A percentile compares a stretch with the other conserved stretches of the same genome.
phyloP scores from a whole-genome alignment of 2,797 vertebrate species.

The Babyrousa celebensis region DNA sequence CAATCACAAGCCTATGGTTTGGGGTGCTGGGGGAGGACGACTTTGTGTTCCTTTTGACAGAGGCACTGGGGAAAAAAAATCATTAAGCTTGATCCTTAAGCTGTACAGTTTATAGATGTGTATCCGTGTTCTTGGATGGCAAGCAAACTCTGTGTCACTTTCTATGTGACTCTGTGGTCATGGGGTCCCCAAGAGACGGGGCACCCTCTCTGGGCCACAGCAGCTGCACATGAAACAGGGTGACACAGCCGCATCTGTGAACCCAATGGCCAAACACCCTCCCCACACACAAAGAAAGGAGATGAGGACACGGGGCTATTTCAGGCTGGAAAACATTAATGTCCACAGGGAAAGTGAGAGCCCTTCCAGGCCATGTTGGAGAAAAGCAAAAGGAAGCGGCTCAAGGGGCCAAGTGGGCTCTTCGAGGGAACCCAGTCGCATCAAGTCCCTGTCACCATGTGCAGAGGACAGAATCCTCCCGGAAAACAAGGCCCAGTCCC shows the following conservation, averaged over 20 bases:
- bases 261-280: fast-evolving
- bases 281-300: not conserved
- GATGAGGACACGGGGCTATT: fast-evolving
- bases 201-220: not conserved
- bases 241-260: not conserved
- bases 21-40: constrained; percentile 75
- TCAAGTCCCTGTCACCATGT: fast-evolving
- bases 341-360: not conserved
- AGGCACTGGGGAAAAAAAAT: constrained; percentile 86
- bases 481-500: not conserved
- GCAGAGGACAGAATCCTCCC: not conserved
- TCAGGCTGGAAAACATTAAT: not conserved
- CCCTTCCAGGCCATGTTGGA: fast-evolving
- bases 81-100: constrained; percentile 88
- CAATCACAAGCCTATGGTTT: constrained; percentile 69
- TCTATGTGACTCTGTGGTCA: constrained; percentile 70
- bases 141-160: constrained; percentile 75
- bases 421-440: fast-evolving
- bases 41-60: constrained; percentile 88
- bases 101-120: constrained; percentile 81
- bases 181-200: not conserved
- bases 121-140: constrained; percentile 82
- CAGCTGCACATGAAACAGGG: fast-evolving
- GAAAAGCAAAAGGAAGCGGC: not conserved
- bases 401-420: not conserved